Conservation (phyloP, 1,140 invertebrate species). For the Lerema accius region DNA sequence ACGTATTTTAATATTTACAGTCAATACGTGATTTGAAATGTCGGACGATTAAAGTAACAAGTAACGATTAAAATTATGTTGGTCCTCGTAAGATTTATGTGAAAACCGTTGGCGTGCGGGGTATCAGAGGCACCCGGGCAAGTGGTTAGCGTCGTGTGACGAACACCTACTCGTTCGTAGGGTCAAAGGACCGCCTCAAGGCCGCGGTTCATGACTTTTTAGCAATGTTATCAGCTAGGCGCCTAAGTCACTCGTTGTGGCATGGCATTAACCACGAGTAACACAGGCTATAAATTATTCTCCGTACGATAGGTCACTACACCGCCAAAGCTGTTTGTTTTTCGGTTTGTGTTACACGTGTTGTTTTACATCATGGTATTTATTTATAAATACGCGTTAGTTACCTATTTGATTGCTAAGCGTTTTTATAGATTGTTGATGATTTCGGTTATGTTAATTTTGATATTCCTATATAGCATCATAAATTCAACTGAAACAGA, state of each 20-base stretch:
- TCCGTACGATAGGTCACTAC: not conserved
- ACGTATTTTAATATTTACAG: too few species aligned
- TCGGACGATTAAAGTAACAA: not conserved
- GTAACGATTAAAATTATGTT: constrained; percentile 3
- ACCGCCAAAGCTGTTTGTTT: constrained; percentile 11
- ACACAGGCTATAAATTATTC: not conserved
- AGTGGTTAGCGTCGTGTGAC: constrained; percentile 53
- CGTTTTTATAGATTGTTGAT: too few species aligned
- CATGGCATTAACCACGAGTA: not conserved
- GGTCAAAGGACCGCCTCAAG: constrained; percentile 74
- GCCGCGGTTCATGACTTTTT: constrained; percentile 60
- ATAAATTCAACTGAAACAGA: too few species aligned
- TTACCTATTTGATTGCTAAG: too few species aligned
- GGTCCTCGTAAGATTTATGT: constrained; percentile 31
- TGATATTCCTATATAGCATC: too few species aligned
- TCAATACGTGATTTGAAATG: too few species aligned
- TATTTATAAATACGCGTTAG: too few species aligned
- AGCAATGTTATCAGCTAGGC: constrained; percentile 55
- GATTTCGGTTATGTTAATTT: too few species aligned
- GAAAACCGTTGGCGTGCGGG: constrained; percentile 47
- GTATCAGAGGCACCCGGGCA: constrained; percentile 56
- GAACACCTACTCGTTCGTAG: constrained; percentile 46
- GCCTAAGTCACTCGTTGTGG: constrained; percentile 28
- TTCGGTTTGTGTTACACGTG: constrained; percentile 7
- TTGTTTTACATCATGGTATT: constrained; percentile 3